Evolutionary conservation across 1,140 invertebrate genomes (phyloP).

Genomic region (Polyergus mexicanus): DNA sequence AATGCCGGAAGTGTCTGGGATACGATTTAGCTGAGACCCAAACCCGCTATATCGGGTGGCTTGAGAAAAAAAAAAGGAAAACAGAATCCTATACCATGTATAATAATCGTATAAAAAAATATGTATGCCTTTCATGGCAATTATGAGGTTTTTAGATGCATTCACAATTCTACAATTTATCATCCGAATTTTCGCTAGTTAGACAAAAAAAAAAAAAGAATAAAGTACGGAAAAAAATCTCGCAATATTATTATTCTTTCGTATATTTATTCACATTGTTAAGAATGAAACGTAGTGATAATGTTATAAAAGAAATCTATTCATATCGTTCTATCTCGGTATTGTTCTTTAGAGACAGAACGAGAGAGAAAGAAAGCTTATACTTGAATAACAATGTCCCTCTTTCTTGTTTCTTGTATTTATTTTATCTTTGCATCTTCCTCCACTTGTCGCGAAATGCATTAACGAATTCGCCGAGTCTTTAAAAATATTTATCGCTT

Average conservation of each 20-base stretch:
- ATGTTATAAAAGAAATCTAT: background rate
- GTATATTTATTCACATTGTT: background rate
- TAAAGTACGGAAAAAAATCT: background rate
- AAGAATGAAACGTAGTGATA: background rate
- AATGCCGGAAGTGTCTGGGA: constrained; percentile 54
- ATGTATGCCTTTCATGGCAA: background rate
- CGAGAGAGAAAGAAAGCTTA: background rate
- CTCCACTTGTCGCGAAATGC: constrained; percentile 37
- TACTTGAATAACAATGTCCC: constrained; percentile 16
- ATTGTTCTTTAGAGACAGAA: background rate
- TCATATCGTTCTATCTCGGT: background rate
- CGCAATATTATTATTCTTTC: background rate
- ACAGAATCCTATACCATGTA: background rate
- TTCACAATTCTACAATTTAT: background rate
- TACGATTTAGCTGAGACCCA: constrained; percentile 69
- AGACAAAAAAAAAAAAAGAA: background rate
- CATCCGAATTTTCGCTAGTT: background rate
- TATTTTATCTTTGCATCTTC: constrained; percentile 40
- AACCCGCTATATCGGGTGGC: constrained; percentile 72
- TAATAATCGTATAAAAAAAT: background rate
- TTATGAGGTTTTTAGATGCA: background rate
- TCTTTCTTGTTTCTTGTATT: constrained; percentile 32
- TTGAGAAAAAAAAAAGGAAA: background rate
- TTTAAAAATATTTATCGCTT: constrained; percentile 22
- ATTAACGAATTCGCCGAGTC: constrained; percentile 23